Evolutionary conservation across 1,140 invertebrate species (phyloP), one percentile per base, ranked within the genome.

Genomic region (Sycophila sp.): DNA sequence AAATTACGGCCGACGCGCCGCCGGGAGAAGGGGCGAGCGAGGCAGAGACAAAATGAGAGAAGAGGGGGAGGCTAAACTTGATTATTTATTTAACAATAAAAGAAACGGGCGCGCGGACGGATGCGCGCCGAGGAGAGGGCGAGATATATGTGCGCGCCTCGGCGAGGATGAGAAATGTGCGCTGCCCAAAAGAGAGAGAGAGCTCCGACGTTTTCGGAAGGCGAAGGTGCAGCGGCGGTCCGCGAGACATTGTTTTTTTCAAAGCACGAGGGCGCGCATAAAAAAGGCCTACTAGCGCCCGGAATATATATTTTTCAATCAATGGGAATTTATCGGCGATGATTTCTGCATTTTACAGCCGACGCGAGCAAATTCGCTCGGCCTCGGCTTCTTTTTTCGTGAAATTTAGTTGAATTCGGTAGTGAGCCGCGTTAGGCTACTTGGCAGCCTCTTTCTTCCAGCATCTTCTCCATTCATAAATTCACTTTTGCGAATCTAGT

Each of bases 31-130:
- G 38, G 34, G 67, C 8, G 22, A 30, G 36, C 47, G 40, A 26
- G 10, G 4, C 7, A 28, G n/a, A 34, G n/a, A 22, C 10, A 40
- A 38, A 22, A 47, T 22, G 38, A 34, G 19, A 36, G 30, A 56
- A 34, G 53, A 58, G 45, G 70, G 32, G 40, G 36, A 40, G 69
- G 59, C 74, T 78, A 75, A 75, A 69, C 69, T 81, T 77, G 80
- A 81, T 82, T 83, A 80, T 83, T 82, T 83, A 82, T 81, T 81
- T 82, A 83, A 82, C 75, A 76, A 81, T 81, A 79, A 82, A 81
- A 83, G 56, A 67, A 82, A 73, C 69, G 30, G 19, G 24, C 24
- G 24, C 24, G 19, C 40, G 65, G 40, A 51, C 40, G 17, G 26
- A 58, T 40, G 40, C 49, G 30, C 38, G 17, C n/a, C 38, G 42